Evolutionary conservation across 2,888 invertebrate genomes (phyloP), one percentile per base, ranked within the genome.

Genomic region (Xanthorhoe designata): DNA sequence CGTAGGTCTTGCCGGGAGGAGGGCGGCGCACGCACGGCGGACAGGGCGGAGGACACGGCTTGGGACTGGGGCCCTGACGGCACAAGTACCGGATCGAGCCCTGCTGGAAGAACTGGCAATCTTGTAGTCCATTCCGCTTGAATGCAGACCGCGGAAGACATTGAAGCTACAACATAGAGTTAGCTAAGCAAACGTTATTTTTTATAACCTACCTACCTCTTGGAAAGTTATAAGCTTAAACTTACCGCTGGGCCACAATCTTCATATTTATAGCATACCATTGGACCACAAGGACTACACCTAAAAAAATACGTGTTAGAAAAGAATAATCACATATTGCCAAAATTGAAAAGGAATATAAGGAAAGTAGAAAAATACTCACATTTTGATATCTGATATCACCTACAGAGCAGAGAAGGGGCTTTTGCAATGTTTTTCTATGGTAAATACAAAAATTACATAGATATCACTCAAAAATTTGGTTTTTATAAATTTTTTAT

Each of bases 231-330:
- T 50, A 0, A 24, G 32, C 9, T 19, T 5, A 18, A 61, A 77
- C 91, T 87, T 79, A 94, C 94, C 79, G 92, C 81, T 68, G 91
- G 92, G 72, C 94, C 94, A 72, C 90, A 92, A 75, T 94, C 94
- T 86, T 94, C 92, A 74, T 94, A 94, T 86, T 91, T 93, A 75
- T 94, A 94, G 76, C 94, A 94, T 68, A 93, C 90, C 88, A 91
- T 90, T 64, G 90, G 92, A 69, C 92, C 91, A 82, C 92, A 92
- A 55, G 93, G 91, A 54, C 90, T 86, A 85, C 92, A 92, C 93
- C 92, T 92, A 78, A 61, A 83, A 86, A 57, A 57, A 29, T 9
- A 52, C 6, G 18, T 2, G 32, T 47, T 49, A 42, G n/a, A 35
- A n/a, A 10, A 51, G 15, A 55, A 1, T n/a, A n/a, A 15, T 15